phyloP scores from a whole-genome alignment of 2,113 vertebrate genomes.

The Spea multiplicata region DNA sequence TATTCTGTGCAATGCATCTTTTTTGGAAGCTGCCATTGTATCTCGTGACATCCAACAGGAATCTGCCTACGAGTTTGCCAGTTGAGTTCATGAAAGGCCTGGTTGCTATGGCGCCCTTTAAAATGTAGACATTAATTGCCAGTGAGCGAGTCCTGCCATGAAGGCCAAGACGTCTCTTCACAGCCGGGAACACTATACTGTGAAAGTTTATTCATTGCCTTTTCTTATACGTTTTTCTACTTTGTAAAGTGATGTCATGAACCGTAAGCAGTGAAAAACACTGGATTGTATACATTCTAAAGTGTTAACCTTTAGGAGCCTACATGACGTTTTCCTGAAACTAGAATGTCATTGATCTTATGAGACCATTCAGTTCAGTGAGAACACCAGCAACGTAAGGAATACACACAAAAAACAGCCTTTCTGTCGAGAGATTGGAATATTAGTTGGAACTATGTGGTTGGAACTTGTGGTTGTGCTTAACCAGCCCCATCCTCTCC shows the following conservation, averaged over 20 bases:
- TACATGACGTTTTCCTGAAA: background rate
- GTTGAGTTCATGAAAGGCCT: constrained; percentile 34
- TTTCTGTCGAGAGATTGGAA: no score
- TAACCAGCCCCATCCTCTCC: no score
- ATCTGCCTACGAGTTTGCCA: constrained; percentile 32
- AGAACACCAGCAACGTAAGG: background rate
- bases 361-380: background rate
- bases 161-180: constrained; percentile 12
- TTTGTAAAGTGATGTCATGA: background rate
- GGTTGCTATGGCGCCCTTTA: constrained; percentile 40
- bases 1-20: constrained; percentile 42
- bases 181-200: background rate
- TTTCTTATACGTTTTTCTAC: background rate
- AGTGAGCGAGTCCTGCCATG: constrained; percentile 25
- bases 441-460: no score
- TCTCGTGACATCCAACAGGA: constrained; percentile 13
- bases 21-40: constrained; percentile 39
- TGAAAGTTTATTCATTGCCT: constrained; percentile 9
- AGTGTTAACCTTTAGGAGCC: background rate
- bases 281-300: background rate
- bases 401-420: no score
- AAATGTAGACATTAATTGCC: constrained; percentile 43
- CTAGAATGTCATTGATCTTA: background rate
- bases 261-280: background rate
- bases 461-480: no score